A percentile compares a stretch with the other conserved stretches of the same genome.
Evolutionary conservation across 2,113 vertebrate species (phyloP).

Genomic region (Nibea coibor): DNA sequence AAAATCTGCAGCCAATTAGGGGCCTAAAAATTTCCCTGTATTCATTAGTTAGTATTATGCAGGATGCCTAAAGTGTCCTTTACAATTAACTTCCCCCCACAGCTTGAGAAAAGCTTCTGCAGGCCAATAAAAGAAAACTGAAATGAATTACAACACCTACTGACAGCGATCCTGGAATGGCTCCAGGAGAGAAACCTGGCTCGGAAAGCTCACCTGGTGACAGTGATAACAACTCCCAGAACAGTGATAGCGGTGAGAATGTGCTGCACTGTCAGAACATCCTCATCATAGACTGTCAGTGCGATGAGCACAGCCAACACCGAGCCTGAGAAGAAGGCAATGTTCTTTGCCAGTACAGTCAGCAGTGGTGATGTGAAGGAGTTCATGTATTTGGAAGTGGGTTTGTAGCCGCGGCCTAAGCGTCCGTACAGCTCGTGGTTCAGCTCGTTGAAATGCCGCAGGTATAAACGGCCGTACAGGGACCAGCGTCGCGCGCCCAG

Average conservation of each 20-base stretch:
- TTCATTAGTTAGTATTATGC: background rate
- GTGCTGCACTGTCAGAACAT: constrained; percentile 95
- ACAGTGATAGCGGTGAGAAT: constrained; percentile 97
- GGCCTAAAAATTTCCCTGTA: no score
- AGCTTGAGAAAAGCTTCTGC: background rate
- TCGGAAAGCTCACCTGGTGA: constrained; percentile 89
- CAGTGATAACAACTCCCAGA: constrained; percentile 92
- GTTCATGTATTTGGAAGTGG: constrained; percentile 99
- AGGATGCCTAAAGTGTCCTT: background rate
- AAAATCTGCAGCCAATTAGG: background rate
- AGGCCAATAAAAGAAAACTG: background rate
- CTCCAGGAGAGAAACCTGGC: background rate
- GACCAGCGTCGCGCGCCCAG: constrained; percentile 98
- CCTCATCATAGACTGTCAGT: constrained; percentile 97
- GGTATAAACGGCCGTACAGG: constrained; percentile 93
- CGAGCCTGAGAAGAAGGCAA: constrained; percentile 98
- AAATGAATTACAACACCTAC: background rate
- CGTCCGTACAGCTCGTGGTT: constrained; percentile 95
- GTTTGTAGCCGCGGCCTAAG: constrained; percentile 95
- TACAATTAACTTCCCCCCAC: background rate
- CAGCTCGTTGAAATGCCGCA: constrained; percentile 97
- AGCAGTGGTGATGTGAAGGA: constrained; percentile 96
- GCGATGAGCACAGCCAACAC: constrained; percentile 97
- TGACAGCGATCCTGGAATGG: background rate
- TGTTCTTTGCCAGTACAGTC: constrained; percentile 94